Evolutionary conservation across 1,140 invertebrate genomes (phyloP), one percentile per base, ranked within the genome.

Genomic region (Trichonephila clavipes): DNA sequence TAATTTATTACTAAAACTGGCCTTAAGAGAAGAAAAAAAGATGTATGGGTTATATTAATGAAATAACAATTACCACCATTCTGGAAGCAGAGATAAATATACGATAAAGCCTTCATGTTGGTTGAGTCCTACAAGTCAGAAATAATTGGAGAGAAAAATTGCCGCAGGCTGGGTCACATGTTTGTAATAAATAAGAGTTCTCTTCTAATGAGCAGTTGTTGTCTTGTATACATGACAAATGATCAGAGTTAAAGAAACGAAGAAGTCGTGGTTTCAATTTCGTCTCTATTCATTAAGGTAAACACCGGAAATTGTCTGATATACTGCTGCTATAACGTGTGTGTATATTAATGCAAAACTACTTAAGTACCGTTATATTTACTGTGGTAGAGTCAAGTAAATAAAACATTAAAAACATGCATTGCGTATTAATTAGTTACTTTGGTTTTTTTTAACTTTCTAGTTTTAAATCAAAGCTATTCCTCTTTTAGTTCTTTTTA

Each of bases 101-200:
- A 83, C 51, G 82, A n/a, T 83, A 83, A 83, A 58, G 44, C 82
- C 24, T 58, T 58, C 51, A 58, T 83, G 40, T 59, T 59, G 44
- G 82, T 51, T 40, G 72, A 77, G 18, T 16, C 72, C 72, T 77
- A 59, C 82, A 83, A 83, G 82, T 83, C 82, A 83, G 51, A 83
- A 83, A 83, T 59, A 83, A 83, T 83, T 83, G 82, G 82, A 59
- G 10, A 51, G 51, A 59, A 83, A n/a, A 83, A 58, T 83, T 59
- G 82, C 82, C 82, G 24, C 21, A 24, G 82, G 51, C 40, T 58
- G 58, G 44, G 44, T 83, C 82, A 83, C 82, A 51, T 83, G 51
- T 21, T 59, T 19, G 82, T 59, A 83, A 83, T 83, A 83, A 83
- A 83, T 83, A 83, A 83, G 21, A 58, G 24, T 51, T 58, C 82